Base-by-base conservation (phyloP, 2,797 vertebrate species). In the Erpetoichthys calabaricus region DNA sequence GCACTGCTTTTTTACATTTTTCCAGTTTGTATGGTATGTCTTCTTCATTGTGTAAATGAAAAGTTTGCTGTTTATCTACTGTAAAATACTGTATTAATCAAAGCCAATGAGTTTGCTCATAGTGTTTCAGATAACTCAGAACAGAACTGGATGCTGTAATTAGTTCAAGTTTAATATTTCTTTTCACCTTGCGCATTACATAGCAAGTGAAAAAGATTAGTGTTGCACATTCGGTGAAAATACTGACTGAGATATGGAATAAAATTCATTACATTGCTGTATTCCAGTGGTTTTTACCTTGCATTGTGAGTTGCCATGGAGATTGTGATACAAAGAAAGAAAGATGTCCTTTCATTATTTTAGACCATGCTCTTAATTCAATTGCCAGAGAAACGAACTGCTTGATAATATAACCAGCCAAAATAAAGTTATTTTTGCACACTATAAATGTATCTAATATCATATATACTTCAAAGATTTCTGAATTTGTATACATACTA, bases 281-380 rank as follows among this genome's bases (percentile, higher is more conserved):
- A 42, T 64, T 62, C 47, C 59, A 59, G 57, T 60, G 61, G 59
- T 60, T 56, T 62, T 62, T 59, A 8, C 57, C 42, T 63, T 60
- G 43, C 42, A 60, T 57, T 56, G 58, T 51, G 49, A 46, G 65
- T 69, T 67, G 59, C 63, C 61, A 67, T 63, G 65, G 65, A 59
- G 51, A 67, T 59, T 45, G 42, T 51, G 55, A 63, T 55, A 64
- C 41, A 59, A 50, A 46, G 53, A 59, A 50, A 46, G 53, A 60
- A 58, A 54, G 56, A 42, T 60, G 44, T 63, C 55, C 55, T 58
- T 49, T 60, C 55, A 60, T 59, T 57, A 45, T 51, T 53, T 56
- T 65, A 60, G 60, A 58, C 56, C 61, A 60, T 59, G 60, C 60
- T 57, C 60, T 62, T 57, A 52, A 57, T 58, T 58, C 51, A 41